Evolutionary conservation across 2,113 vertebrate genomes (phyloP).

Genomic region (Spilogale gracilis): DNA sequence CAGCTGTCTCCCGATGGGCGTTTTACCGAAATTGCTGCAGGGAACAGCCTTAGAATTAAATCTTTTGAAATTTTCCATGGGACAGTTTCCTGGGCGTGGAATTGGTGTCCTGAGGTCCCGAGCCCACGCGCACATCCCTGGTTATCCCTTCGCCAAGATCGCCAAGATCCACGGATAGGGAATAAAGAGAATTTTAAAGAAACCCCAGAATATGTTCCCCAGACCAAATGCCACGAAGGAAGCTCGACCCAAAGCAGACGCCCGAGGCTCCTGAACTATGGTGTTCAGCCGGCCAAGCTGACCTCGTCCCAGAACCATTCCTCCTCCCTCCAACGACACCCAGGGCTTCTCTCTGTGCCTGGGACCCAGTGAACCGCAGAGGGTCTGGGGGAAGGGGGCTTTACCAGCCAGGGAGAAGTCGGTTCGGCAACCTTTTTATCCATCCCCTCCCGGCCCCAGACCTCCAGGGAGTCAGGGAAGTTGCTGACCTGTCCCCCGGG

Average conservation of each 20-base stretch:
- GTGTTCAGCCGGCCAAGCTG: background rate
- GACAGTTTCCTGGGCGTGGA: background rate
- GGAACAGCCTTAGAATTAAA: background rate
- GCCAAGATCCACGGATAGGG: background rate
- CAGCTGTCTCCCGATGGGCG: background rate
- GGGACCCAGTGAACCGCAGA: background rate
- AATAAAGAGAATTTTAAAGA: background rate
- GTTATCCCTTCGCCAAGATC: background rate
- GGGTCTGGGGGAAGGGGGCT: background rate
- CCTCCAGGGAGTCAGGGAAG: slow-evolving; percentile 43
- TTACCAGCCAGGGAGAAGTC: background rate
- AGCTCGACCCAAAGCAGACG: background rate
- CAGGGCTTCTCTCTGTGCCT: background rate
- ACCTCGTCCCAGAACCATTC: background rate
- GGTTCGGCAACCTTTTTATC: too few relatives aligned
- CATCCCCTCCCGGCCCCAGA: background rate
- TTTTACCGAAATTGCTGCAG: background rate
- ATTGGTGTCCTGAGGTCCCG: background rate
- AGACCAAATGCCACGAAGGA: background rate
- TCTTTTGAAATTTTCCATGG: background rate
- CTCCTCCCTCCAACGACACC: background rate
- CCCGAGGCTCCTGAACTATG: background rate
- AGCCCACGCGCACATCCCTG: background rate
- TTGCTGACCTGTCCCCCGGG: slow-evolving; percentile 69
- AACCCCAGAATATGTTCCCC: background rate